These are phyloP conservation scores for Anolis apletophallus DNA, from an alignment of 2,797 vertebrate species.

Conservation along the genomic window DNA sequence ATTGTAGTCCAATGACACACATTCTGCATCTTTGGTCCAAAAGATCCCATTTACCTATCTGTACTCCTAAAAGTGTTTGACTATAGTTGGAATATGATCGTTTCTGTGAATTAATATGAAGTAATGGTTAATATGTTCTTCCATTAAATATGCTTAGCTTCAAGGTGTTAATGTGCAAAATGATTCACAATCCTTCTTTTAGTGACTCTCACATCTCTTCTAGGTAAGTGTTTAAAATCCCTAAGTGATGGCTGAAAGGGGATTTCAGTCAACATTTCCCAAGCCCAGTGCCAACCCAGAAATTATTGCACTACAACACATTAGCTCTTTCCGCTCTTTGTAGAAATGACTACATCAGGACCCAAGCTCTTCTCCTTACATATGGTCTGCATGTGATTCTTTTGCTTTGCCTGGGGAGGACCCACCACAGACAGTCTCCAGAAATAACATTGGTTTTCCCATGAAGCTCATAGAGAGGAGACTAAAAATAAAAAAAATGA, in stretches of 20 bases:
- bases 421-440: constrained; percentile 25
- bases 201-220: constrained; percentile 2
- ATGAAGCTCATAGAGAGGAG: constrained; percentile 15
- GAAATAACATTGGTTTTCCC: constrained; percentile 10
- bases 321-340: constrained; percentile 13
- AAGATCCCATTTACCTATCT: background rate
- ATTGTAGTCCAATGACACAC: background rate
- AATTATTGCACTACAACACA: background rate
- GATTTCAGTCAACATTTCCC: constrained; percentile 10
- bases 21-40: background rate
- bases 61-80: background rate
- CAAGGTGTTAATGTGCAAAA: background rate
- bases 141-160: background rate
- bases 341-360: constrained; percentile 15
- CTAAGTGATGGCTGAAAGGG: background rate
- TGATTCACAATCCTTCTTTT: background rate
- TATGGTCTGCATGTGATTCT: background rate
- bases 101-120: background rate
- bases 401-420: constrained; percentile 11
- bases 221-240: constrained; percentile 17
- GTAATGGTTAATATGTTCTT: background rate
- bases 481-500: constrained; percentile 22
- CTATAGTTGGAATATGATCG: background rate
- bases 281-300: background rate
- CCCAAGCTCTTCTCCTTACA: background rate